These are phyloP conservation scores for Caenorhabditis afra DNA, from an alignment of 2,888 invertebrate genomes.

Conservation along the genomic window DNA sequence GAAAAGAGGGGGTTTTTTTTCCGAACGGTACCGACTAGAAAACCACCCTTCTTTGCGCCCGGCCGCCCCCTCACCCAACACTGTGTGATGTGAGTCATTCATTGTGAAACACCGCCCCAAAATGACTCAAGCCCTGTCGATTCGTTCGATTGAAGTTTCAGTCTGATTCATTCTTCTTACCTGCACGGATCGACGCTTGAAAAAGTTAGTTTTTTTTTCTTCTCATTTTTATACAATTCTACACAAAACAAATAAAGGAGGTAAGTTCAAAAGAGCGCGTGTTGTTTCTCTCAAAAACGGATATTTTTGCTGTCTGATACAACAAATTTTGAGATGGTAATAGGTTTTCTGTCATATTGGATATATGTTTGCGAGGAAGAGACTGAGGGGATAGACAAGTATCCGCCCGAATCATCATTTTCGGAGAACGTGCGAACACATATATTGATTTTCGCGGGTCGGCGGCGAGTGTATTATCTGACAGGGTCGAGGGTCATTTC, in stretches of 20 bases:
- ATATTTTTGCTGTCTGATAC: too few species aligned
- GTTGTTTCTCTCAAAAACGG: too few species aligned
- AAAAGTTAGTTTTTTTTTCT: not conserved
- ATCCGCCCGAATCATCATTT: conserved; percentile 18
- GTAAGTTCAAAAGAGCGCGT: too few species aligned
- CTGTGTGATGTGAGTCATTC: conserved; percentile 45
- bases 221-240: too few species aligned
- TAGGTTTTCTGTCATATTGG: not conserved
- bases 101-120: conserved; percentile 22
- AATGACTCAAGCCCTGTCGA: conserved; percentile 45
- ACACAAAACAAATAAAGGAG: too few species aligned
- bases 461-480: conserved; percentile 22
- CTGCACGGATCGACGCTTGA: too few species aligned
- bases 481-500: conserved; percentile 1
- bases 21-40: not conserved
- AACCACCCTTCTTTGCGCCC: not conserved
- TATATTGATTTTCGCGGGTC: conserved; percentile 41
- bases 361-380: conserved; percentile 5
- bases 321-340: too few species aligned
- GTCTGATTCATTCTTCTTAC: conserved; percentile 10
- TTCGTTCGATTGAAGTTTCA: conserved; percentile 1
- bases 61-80: conserved; percentile 32
- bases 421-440: conserved; percentile 32
- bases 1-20: not conserved
- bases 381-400: not conserved